Evolutionary conservation across 2,113 vertebrate genomes (phyloP).

Genomic region (Microtus richardsoni): DNA sequence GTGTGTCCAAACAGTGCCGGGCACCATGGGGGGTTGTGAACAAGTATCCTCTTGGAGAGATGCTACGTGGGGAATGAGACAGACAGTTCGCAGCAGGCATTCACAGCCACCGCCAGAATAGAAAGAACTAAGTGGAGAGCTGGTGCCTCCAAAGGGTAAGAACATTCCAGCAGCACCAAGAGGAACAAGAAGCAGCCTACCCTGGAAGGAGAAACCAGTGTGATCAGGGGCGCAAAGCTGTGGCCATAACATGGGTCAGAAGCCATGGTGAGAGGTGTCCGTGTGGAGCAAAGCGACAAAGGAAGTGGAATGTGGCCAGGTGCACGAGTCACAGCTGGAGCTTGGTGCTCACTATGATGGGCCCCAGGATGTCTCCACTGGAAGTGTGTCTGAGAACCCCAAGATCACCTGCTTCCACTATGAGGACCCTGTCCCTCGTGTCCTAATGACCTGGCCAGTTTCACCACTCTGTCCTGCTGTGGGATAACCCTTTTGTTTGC

Average conservation of each 20-base stretch:
- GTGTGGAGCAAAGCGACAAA: background rate
- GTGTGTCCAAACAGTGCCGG: background rate
- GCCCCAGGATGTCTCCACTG: background rate
- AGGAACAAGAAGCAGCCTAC: no score
- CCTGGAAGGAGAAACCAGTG: rapidly evolving
- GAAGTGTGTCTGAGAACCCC: background rate
- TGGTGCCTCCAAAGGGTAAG: background rate
- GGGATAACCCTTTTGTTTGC: no score
- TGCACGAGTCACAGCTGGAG: rapidly evolving
- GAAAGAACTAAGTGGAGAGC: background rate
- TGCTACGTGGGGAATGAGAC: background rate
- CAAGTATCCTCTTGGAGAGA: background rate
- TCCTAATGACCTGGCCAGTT: background rate
- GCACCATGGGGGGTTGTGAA: background rate
- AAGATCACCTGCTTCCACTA: background rate
- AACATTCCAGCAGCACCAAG: background rate
- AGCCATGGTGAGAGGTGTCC: rapidly evolving
- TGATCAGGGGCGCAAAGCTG: background rate
- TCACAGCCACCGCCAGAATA: no score
- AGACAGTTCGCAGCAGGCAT: rapidly evolving
- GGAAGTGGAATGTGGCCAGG: rapidly evolving
- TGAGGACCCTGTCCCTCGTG: rapidly evolving
- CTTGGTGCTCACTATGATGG: background rate
- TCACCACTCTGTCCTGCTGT: rapidly evolving
- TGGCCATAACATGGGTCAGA: background rate